Base-by-base conservation (phyloP, 1,140 invertebrate genomes). In the Drosophila kepulauana region DNA sequence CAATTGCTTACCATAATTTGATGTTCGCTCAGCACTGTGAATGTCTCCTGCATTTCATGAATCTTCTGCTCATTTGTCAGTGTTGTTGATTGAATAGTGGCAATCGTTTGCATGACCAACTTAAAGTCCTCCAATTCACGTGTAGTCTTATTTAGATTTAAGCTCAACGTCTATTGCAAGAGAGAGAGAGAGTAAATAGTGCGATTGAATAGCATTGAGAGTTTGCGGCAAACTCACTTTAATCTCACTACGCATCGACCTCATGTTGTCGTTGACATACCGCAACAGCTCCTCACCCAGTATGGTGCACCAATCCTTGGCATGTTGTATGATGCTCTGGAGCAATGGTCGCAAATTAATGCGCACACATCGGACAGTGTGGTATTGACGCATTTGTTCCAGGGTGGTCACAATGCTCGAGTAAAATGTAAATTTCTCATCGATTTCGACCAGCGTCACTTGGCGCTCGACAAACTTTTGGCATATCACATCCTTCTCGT, bases 341-440 rank as follows among this genome's bases (percentile, higher is more conserved):
- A 96, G 93, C 13, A 97, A 92, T 1, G 95, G 95, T 11, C 91
- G 73, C 30, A 97, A 92, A 92, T 97, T 96, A 10, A 97, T 94
- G 78, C 95, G 93, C 43, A 97, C 94, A 62, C 95, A 95, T 5
- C 92, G 93, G 20, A 97, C 93, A 80, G 96, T 94, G 4, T 94
- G 92, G 80, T 94, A 94, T 63, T 94, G 92, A 8, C 93, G 88
- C 79, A 95, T 94, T 2, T 94, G 93, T 6, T 95, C 81, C 35
- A 98, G 91, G 73, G 97, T 96, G 2, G 95, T 93, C n/a, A 97
- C 95, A 6, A 97, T 95, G 62, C 95, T 94, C 79, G 95, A 95
- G 91, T 97, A 98, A 93, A 96, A 97, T 82, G 95, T 95, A 79
- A 98, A 96, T 92, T 96, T 96, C 68, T 97, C 95, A 84, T 98